Base-by-base conservation (phyloP, 1,140 invertebrate genomes). In the Ditylenchus dipsaci region DNA sequence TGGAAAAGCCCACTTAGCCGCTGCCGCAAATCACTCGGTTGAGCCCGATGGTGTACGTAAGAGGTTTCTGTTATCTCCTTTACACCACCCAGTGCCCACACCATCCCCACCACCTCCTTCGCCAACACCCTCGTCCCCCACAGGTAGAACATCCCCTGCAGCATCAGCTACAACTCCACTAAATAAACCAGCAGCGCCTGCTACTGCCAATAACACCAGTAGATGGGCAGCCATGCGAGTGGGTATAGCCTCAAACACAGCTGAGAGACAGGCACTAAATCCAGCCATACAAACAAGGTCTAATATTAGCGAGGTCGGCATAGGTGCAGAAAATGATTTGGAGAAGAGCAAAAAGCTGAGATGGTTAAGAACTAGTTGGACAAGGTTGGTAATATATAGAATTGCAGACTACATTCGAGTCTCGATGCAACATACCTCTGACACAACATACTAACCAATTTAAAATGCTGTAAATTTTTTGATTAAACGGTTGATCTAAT, bases 21-120 rank as follows among this genome's bases (percentile, higher is more conserved):
- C 9, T 49, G 21, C 9, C 9, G 29, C 67, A 13, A 49, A 30
- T 43, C 30, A 27, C 33, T 30, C 21, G 23, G 9, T 30, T 15
- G 5, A 61, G 56, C 45, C 8, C 1, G 65, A 43, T 17, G 62
- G 60, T 47, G 65, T 67, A n/a, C 71, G 69, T 23, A 71, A 72
- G 59, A 33, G 63, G 15, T 72, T 74, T 33, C 58, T 78, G 74
- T 61, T 75, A 7, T 78, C 77, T 1, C 75, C 75, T 17, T 64
- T 77, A 17, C 64, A 38, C 23, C 27, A 27, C 27, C 19, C 38
- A n/a, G 38, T 13, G n/a, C 45, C 45, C n/a, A 68, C 33, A 29
- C 27, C 15, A 21, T 66, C 42, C 7, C 38, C 38, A 9, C 45
- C 63, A 7, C 33, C 30, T 43, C 27, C 17, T 26, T 38, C 58